Base-by-base conservation (phyloP, 2,113 vertebrate species). In the Paraplagusia blochii region DNA sequence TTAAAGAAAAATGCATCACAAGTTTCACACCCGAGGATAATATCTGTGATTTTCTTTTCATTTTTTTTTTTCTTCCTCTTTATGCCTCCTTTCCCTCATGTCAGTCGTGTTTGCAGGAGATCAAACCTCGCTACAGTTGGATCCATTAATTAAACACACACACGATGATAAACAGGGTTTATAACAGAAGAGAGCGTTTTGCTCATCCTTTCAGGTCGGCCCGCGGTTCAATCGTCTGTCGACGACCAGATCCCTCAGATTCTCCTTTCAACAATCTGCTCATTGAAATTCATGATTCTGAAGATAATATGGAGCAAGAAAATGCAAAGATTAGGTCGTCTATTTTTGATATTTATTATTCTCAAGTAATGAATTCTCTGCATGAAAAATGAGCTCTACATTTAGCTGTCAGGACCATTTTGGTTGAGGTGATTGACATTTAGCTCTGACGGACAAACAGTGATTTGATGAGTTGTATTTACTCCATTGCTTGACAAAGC, bases 321-420 rank as follows among this genome's bases (percentile, higher is more conserved):
- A 77, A 74, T 65, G 63, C 72, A 76, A 81, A 83, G 75, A 87
- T 82, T 79, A 76, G 76, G 80, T 74, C 76, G 82, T 88, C 80
- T 84, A 79, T 89, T 88, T n/a, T 79, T 71, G 66, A 35, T 63
- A 85, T 88, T 86, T 85, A 85, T 87, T 89, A 89, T 88, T 89
- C 78, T 82, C 68, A 81, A 80, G 80, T 85, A 87, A 89, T 88
- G 78, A 80, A 81, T 87, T 84, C 73, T 82, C 53, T 33, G 77
- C 74, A 74, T 76, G 77, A 84, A 81, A 87, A 84, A 59, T 67
- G 81, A 87, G 76, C 74, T 87, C 72, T 87, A 67, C 83, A 81
- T 89, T 90, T 89, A 87, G 74, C 87, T 90, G 89, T 89, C 90
- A 90, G 79, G 74, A 84, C 74, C 82, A 85, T 79, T 91, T 89